Conservation (phyloP, 30 jellyfish, hydroid and myxozoan genomes). For the Haliclystus octoradiatus region DNA sequence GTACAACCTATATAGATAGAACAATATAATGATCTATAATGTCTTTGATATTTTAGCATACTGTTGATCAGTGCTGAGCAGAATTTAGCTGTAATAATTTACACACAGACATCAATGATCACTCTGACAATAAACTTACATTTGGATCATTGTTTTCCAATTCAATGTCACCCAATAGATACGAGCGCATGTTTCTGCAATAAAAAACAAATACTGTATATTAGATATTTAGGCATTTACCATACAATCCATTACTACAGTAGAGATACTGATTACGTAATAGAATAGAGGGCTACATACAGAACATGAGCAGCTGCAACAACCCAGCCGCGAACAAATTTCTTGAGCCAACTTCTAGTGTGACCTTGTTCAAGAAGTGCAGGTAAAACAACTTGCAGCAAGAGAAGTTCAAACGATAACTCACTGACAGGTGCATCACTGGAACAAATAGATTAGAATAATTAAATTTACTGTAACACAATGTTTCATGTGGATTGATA, state of each 20-base stretch:
- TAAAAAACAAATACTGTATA: neutral
- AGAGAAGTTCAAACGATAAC: slow-evolving; percentile 71
- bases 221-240: neutral
- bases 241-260: neutral
- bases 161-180: slow-evolving; percentile 84
- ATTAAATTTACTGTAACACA: too few relatives aligned
- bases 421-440: slow-evolving; percentile 95
- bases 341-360: slow-evolving; percentile 85
- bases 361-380: slow-evolving; percentile 96
- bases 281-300: slow-evolving; percentile 47
- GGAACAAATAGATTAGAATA: too few relatives aligned
- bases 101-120: neutral
- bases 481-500: too few relatives aligned
- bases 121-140: neutral
- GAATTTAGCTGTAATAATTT: neutral
- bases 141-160: slow-evolving; percentile 56
- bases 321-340: slow-evolving; percentile 70
- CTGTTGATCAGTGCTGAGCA: neutral
- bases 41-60: too few relatives aligned
- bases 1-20: too few relatives aligned
- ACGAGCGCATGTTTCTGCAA: slow-evolving; percentile 70
- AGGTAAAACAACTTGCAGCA: slow-evolving; percentile 88
- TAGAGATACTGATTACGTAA: too few relatives aligned
- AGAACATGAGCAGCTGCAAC: slow-evolving; percentile 46
- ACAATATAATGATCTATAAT: too few relatives aligned